These are phyloP conservation scores for Narcine bancroftii DNA, from an alignment of 2,113 vertebrate species.

Conservation along the genomic window DNA sequence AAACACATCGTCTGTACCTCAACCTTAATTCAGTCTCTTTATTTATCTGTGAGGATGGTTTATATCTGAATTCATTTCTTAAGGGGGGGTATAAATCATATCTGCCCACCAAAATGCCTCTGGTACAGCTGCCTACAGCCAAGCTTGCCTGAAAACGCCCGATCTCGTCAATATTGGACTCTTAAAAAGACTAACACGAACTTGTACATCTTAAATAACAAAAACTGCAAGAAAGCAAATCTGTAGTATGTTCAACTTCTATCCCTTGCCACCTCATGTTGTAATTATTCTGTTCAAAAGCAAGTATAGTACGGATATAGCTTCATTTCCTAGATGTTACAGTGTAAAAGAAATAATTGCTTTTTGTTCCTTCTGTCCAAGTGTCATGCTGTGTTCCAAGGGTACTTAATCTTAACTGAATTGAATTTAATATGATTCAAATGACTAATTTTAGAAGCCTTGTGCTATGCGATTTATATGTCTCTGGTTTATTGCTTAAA, in stretches of 20 bases:
- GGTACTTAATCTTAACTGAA: conserved; percentile 32
- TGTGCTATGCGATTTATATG: conserved; percentile 13
- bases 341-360: conserved; percentile 31
- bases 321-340: conserved; percentile 25
- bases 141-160: too few relatives aligned
- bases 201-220: not conserved
- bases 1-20: too few relatives aligned
- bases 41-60: too few relatives aligned
- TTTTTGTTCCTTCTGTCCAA: conserved; percentile 16
- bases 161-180: too few relatives aligned
- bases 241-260: conserved; percentile 3
- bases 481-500: not conserved
- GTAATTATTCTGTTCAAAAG: not conserved
- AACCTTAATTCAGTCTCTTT: too few relatives aligned
- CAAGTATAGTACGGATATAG: not conserved
- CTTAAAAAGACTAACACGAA: not conserved
- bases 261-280: not conserved
- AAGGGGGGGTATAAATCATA: too few relatives aligned
- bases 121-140: too few relatives aligned
- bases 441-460: not conserved
- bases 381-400: not conserved
- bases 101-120: too few relatives aligned
- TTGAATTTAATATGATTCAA: conserved; percentile 28
- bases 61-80: too few relatives aligned
- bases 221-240: not conserved